Conservation (phyloP, 2,113 vertebrate species). For the Puma concolor region DNA sequence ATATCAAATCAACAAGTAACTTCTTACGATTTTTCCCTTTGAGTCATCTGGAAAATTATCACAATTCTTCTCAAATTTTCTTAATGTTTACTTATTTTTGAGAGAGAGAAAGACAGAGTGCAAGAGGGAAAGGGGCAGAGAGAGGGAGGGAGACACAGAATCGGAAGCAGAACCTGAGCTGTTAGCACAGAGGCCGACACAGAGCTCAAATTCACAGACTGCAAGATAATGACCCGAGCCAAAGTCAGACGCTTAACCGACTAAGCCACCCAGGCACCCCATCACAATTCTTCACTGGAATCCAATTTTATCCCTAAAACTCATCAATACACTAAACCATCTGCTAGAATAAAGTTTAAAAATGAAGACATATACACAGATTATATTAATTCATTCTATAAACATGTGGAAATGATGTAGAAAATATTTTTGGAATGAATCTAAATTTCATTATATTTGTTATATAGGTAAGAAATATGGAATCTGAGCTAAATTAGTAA, state of each 20-base stretch:
- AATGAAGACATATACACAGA: background rate
- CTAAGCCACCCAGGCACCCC: too few species aligned
- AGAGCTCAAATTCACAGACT: too few species aligned
- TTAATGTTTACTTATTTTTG: too few species aligned
- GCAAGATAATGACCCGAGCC: too few species aligned
- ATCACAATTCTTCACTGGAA: background rate
- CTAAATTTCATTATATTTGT: background rate
- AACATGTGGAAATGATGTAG: background rate
- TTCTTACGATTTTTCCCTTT: background rate
- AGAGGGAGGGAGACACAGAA: too few species aligned
- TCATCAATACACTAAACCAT: background rate
- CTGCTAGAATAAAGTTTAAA: slow-evolving; percentile 3
- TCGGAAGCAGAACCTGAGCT: too few species aligned
- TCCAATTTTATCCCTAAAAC: background rate
- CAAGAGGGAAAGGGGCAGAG: too few species aligned
- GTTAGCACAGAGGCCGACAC: too few species aligned
- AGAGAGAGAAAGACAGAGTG: too few species aligned
- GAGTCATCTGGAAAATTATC: background rate
- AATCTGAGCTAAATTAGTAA: background rate
- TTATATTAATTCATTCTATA: background rate
- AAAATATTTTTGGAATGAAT: background rate
- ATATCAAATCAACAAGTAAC: background rate
- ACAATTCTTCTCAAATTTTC: background rate
- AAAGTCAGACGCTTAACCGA: too few species aligned
- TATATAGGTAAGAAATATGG: background rate